Evolutionary conservation across 37 sponge, comb jelly and placozoan species (phyloP).

Genomic region (Halichondria panicea): DNA sequence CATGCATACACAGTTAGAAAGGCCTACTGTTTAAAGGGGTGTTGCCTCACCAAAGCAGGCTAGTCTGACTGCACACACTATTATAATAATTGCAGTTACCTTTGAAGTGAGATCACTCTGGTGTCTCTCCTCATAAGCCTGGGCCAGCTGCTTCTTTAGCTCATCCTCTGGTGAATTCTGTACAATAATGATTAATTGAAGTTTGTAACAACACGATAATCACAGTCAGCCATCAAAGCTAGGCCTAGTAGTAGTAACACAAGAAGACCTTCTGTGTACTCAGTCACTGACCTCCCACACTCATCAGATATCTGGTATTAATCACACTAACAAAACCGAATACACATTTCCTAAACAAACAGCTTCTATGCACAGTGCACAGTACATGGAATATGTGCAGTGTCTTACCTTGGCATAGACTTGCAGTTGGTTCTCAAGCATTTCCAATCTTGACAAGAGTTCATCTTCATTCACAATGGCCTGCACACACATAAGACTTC

Average conservation of each 20-base stretch:
- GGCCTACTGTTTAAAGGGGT: neutral
- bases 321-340: neutral
- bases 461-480: conserved; percentile 92
- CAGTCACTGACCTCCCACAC: too few species aligned
- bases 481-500: conserved; percentile 7
- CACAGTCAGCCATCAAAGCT: too few species aligned
- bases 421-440: conserved; percentile 93
- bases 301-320: neutral
- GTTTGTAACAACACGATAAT: neutral
- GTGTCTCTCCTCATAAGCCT: conserved; percentile 65
- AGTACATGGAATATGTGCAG: too few species aligned
- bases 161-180: conserved; percentile 63
- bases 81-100: conserved; percentile 16
- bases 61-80: neutral
- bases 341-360: too few species aligned
- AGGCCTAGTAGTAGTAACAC: too few species aligned
- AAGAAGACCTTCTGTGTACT: too few species aligned
- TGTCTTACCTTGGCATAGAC: conserved; percentile 73
- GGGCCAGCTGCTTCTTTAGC: conserved; percentile 47
- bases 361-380: too few species aligned
- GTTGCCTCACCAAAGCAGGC: neutral
- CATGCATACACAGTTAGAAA: neutral
- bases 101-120: conserved; percentile 50
- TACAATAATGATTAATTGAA: neutral
- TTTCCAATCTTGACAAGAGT: conserved; percentile 89